Evolutionary conservation across 2,888 invertebrate genomes (phyloP), one percentile per base, ranked within the genome.

Genomic region (Zygogramma bicolorata): DNA sequence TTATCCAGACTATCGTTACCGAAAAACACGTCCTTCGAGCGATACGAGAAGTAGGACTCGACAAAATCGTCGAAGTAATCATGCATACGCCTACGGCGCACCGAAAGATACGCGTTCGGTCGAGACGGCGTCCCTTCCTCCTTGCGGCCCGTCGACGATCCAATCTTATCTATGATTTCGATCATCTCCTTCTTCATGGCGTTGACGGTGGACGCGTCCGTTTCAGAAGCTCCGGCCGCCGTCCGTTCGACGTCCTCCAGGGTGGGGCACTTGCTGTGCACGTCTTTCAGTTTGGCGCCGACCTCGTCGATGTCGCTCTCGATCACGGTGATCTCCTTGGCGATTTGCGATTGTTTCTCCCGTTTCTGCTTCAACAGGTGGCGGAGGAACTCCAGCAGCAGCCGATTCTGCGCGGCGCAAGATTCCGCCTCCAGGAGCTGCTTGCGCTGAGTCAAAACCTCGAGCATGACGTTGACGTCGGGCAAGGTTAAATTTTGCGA

Each of bases 11-110:
- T 83, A 15, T 74, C 81, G 84, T 87, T 81, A 0, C 89, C 90
- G 84, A 94, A 93, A 83, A 92, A 90, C 46, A 94, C 85, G 82
- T 94, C 93, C 84, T 93, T 92, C 0, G 93, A 91, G 62, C 96
- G 90, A 57, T 93, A 91, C 3, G 92, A 91, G 85, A 97, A 94
- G 86, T 97, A 97, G 79, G 95, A 95, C 85, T 95, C 91, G 58
- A 95, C 94, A 84, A 97, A 93, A 86, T 97, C 97, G 73, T 96
- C 95, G 86, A 96, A 96, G 88, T 97, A 96, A 4, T 93, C 92
- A 80, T 93, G 92, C 90, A 97, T 93, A 15, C 95, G 89, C 70
- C 93, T 89, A 83, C 94, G 90, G 27, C 95, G 88, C 22, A 92
- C 88, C 0, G 93, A 92, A 29, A 95, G 86, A 1, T 81, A 81